Base-by-base conservation (phyloP, 2,797 vertebrate species). In the Somateria mollissima region DNA sequence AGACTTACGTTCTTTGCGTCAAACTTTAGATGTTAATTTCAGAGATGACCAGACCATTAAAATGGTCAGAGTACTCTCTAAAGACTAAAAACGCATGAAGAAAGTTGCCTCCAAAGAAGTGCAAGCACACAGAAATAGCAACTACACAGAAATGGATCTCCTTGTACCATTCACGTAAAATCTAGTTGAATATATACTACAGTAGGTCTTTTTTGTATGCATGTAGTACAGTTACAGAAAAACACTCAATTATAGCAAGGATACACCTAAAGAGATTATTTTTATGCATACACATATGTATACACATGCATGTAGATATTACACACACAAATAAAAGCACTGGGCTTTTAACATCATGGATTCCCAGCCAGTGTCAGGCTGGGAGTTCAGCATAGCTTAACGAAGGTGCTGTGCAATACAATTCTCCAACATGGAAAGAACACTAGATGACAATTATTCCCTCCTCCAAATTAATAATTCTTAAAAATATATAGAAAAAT, bases 281-380 rank as follows among this genome's bases (percentile, higher is more conserved):
- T 49, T 49, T 49, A 24, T 7, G 12, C 12, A 24, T 49, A 49
- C 11, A 49, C 47, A 19, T 43, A 49, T 12, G 45, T 47, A 47
- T 47, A 47, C 47, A 49, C 11, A 24, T 24, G 47, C 47, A 49
- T 49, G 12, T 4, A 49, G 21, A 49, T 49, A 49, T 49, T 49
- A 49, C 47, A 49, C 47, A 24, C 22, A 47, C 22, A 49, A 49
- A 24, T 49, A 49, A 24, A 49, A 49, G 47, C 47, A 13, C 12
- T 49, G 47, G 47, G 47, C 12, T 49, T 49, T 13, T 49, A 64
- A 30, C 19, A 37, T 1, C 1, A 24, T 0, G 0, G 32, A 67
- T 78, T 72, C 76, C 67, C 15, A 62, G 66, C 22, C n/a, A 41
- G 6, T 60, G 69, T 70, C 66, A 92, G 73, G 45, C 22, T 60